These are phyloP conservation scores for Notiomystis cincta DNA, from an alignment of 2,113 vertebrate genomes.

Conservation along the genomic window DNA sequence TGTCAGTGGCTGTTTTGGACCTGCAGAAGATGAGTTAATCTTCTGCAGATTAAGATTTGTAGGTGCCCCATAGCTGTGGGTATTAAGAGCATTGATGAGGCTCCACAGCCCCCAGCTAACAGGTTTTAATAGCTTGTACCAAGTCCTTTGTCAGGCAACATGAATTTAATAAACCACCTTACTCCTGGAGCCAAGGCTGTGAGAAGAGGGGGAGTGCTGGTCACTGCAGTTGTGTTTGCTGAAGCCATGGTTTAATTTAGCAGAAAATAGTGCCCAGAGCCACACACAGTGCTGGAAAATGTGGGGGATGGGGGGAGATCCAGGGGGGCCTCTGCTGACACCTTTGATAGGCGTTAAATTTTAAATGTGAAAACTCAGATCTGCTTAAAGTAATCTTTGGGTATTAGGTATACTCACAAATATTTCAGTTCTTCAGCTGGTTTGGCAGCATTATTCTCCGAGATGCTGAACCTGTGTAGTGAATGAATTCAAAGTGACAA, in stretches of 20 bases:
- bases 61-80: neutral
- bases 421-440: constrained; percentile 40
- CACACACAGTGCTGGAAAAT: neutral
- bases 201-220: neutral
- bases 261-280: neutral
- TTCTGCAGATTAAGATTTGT: neutral
- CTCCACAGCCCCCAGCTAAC: neutral
- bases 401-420: neutral
- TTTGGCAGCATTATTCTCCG: constrained; percentile 67
- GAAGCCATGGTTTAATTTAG: neutral
- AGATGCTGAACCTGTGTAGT: constrained; percentile 70
- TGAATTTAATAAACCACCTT: neutral
- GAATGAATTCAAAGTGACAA: constrained; percentile 81
- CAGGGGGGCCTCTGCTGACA: neutral
- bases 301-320: neutral
- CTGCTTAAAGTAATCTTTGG: constrained; percentile 43
- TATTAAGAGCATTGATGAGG: neutral
- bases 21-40: constrained; percentile 7
- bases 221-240: neutral
- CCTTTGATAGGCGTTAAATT: neutral
- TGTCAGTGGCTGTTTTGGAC: neutral
- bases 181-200: neutral
- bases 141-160: neutral
- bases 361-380: constrained; percentile 32
- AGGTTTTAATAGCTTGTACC: neutral